A percentile compares a stretch with the other conserved stretches of the same genome.
Evolutionary conservation across 2,113 vertebrate species (phyloP).

Genomic region (Pyxicephalus adspersus): DNA sequence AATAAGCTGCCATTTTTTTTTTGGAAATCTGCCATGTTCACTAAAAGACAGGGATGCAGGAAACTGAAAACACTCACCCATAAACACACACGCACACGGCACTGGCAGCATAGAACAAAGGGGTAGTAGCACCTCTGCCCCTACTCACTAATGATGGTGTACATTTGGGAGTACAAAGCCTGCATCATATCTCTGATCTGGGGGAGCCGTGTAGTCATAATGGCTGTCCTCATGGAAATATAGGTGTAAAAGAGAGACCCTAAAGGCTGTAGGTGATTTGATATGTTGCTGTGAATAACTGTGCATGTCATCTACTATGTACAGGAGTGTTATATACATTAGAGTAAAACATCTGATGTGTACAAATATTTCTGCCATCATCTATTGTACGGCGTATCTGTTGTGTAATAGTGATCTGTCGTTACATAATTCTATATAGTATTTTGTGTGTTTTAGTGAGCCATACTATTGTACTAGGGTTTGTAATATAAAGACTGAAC

Average conservation of each 20-base stretch:
- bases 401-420: slow-evolving; percentile 7
- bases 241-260: background rate
- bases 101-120: slow-evolving; percentile 24
- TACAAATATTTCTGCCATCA: background rate
- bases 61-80: slow-evolving; percentile 49
- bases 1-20: slow-evolving; percentile 19
- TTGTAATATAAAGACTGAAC: background rate
- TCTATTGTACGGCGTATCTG: too few relatives aligned
- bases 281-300: slow-evolving; percentile 18
- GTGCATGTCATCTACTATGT: background rate
- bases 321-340: background rate
- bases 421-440: background rate
- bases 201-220: background rate
- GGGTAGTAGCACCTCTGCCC: slow-evolving; percentile 19
- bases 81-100: slow-evolving; percentile 43
- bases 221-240: background rate
- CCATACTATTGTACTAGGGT: background rate
- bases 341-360: background rate
- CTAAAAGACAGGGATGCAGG: slow-evolving; percentile 1
- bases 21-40: slow-evolving; percentile 6
- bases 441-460: background rate
- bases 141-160: background rate
- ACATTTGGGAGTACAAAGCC: slow-evolving; percentile 18
- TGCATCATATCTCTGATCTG: background rate
- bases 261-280: background rate